Conservation (phyloP, 2,797 vertebrate species). For the Gastrophryne carolinensis region DNA sequence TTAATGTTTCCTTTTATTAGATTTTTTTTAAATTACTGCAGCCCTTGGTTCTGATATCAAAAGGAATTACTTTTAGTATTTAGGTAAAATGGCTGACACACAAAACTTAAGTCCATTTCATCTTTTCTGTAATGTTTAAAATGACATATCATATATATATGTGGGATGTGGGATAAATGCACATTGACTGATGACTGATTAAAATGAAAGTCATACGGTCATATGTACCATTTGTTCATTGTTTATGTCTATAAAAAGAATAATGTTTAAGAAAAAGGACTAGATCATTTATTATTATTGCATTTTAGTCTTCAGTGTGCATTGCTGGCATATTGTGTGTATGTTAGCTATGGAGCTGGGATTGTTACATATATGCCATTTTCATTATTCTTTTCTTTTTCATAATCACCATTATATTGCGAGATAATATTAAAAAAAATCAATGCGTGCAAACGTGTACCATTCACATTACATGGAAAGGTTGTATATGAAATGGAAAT, state of each 20-base stretch:
- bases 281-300: slow-evolving; percentile 27
- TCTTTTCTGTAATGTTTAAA: background rate
- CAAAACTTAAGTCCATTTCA: too few species aligned
- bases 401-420: slow-evolving; percentile 13
- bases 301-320: slow-evolving; percentile 3
- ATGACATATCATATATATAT: background rate
- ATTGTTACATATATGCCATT: slow-evolving; percentile 22
- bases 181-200: slow-evolving; percentile 42
- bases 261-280: slow-evolving; percentile 1
- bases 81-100: too few species aligned
- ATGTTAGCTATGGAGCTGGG: slow-evolving; percentile 15
- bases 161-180: background rate
- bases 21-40: too few species aligned
- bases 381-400: slow-evolving; percentile 10
- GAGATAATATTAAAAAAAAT: background rate
- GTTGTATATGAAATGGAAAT: background rate
- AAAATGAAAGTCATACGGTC: slow-evolving; percentile 31
- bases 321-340: background rate
- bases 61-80: too few species aligned
- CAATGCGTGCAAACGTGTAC: slow-evolving; percentile 4
- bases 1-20: too few species aligned
- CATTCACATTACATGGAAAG: slow-evolving; percentile 4
- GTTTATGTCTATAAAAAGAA: slow-evolving; percentile 25
- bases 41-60: too few species aligned
- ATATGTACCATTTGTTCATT: slow-evolving; percentile 24